phyloP scores from a whole-genome alignment of 2,888 invertebrate species.

The Xanthorhoe designata region DNA sequence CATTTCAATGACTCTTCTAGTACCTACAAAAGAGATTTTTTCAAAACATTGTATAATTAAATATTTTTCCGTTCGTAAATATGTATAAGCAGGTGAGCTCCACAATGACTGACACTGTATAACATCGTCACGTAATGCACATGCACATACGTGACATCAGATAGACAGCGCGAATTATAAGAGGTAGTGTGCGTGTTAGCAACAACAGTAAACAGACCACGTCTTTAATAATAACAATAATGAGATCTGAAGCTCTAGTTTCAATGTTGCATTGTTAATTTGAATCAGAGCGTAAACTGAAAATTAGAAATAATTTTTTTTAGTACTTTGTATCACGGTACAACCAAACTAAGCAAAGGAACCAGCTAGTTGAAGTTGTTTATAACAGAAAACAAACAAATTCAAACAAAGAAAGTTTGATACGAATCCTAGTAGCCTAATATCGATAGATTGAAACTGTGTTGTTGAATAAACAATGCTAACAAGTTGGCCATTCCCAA shows the following conservation, averaged over 20 bases:
- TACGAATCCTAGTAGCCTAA: neutral
- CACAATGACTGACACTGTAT: constrained; percentile 12
- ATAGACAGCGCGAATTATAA: constrained; percentile 38
- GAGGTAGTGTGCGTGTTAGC: constrained; percentile 33
- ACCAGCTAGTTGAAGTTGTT: too few relatives aligned
- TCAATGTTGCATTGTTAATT: constrained; percentile 17
- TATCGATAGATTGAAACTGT: neutral
- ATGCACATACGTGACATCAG: constrained; percentile 55
- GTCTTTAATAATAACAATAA: constrained; percentile 34
- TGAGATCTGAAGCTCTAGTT: constrained; percentile 24
- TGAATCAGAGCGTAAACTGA: constrained; percentile 5
- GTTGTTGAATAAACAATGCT: neutral
- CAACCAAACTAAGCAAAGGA: too few relatives aligned
- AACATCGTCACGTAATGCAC: constrained; percentile 55
- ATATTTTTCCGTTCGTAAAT: too few relatives aligned
- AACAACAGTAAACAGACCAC: constrained; percentile 41
- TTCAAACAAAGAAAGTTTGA: neutral
- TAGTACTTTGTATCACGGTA: too few relatives aligned
- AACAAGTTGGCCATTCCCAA: constrained; percentile 6
- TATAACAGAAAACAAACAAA: neutral
- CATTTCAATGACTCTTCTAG: too few relatives aligned
- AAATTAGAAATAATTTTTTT: too few relatives aligned
- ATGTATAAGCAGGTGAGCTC: neutral
- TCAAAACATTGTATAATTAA: too few relatives aligned
- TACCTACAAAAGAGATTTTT: too few relatives aligned